These are phyloP conservation scores for Nothoprocta perdicaria DNA, from an alignment of 2,113 vertebrate species.

Conservation along the genomic window DNA sequence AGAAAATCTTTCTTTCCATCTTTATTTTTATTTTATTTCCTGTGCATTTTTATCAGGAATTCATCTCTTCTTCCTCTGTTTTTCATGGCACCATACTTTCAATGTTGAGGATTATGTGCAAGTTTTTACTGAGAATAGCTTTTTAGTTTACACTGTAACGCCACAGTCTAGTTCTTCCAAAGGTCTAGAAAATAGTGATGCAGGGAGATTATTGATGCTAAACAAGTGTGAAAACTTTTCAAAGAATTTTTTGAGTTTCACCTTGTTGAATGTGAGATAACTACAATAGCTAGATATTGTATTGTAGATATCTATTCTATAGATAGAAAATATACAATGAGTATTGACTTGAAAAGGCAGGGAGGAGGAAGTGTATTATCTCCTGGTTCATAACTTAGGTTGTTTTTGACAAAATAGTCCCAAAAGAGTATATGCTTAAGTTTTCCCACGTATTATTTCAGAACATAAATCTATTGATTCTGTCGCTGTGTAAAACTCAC, in stretches of 20 bases:
- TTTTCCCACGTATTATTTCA: background rate
- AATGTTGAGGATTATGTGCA: background rate
- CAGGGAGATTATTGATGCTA: background rate
- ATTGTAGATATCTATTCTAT: no score
- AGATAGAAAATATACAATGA: background rate
- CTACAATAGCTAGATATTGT: background rate
- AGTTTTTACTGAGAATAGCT: background rate
- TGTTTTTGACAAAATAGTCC: background rate
- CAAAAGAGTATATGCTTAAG: background rate
- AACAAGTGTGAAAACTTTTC: background rate
- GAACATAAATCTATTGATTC: background rate
- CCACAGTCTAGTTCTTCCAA: background rate
- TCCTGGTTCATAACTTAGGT: background rate
- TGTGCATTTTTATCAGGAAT: background rate
- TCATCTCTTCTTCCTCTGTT: constrained; percentile 31
- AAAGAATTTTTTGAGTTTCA: background rate
- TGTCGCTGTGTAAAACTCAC: background rate
- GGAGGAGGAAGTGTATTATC: background rate
- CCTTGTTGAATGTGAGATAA: background rate
- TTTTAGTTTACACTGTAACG: no score
- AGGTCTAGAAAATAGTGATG: background rate
- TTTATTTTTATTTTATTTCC: background rate
- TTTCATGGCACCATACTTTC: constrained; percentile 12
- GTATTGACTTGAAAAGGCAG: background rate
- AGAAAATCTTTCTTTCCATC: background rate